Percentiles rank a stretch among this genome's conserved stretches.
phyloP scores from a whole-genome alignment of 2,113 vertebrate species.

The Stegostoma tigrinum region DNA sequence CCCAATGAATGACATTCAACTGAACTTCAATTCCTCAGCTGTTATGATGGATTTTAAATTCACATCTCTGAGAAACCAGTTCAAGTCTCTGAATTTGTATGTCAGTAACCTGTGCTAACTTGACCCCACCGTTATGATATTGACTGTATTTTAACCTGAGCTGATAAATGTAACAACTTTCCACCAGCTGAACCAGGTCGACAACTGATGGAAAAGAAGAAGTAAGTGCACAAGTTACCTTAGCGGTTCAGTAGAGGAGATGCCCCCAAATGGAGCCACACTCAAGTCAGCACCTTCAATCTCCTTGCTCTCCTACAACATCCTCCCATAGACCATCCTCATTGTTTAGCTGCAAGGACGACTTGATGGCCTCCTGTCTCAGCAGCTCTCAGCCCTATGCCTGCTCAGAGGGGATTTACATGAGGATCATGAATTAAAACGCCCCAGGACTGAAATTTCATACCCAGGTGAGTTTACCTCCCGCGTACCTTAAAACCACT shows the following conservation, averaged over 20 bases:
- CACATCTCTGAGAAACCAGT: not conserved
- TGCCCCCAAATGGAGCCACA: too few species aligned
- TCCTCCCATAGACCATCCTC: not conserved
- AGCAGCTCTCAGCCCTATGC: not conserved
- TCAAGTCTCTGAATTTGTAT: not conserved
- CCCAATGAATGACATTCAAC: not conserved
- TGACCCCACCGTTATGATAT: not conserved
- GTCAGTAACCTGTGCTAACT: not conserved
- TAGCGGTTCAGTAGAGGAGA: not conserved
- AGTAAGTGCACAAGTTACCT: not conserved
- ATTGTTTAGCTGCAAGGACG: not conserved
- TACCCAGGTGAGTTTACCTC: not conserved
- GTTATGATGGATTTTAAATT: not conserved
- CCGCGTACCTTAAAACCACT: not conserved
- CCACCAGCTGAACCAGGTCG: not conserved
- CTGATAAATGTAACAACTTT: not conserved
- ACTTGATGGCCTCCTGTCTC: not conserved
- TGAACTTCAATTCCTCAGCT: not conserved
- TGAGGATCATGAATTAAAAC: not conserved
- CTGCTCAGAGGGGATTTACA: not conserved
- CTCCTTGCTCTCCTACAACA: not conserved
- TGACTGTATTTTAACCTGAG: not conserved
- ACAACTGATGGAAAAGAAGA: not conserved
- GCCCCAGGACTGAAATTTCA: not conserved
- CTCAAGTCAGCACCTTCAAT: not conserved